Evolutionary conservation across 2,797 vertebrate species (phyloP).

Genomic region (Lepus oiostolus): DNA sequence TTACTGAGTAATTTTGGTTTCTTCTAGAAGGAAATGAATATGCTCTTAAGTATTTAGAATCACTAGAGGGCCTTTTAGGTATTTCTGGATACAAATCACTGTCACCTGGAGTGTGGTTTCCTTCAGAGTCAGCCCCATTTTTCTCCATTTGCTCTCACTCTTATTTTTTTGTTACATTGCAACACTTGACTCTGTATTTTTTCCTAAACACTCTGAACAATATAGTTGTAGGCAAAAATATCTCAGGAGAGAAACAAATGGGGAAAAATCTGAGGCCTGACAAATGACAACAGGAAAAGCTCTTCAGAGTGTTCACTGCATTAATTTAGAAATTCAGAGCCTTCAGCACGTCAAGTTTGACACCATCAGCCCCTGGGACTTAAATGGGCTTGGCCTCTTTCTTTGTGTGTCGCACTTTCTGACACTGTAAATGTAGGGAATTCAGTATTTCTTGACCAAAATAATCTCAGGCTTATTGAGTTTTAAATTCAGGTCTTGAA

Average conservation of each 20-base stretch:
- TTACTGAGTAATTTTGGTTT: constrained; percentile 74
- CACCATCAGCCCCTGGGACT: constrained; percentile 7
- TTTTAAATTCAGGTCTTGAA: not conserved
- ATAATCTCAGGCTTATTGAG: constrained; percentile 70
- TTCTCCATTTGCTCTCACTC: constrained; percentile 62
- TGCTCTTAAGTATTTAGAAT: constrained; percentile 74
- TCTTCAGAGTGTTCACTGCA: constrained; percentile 38
- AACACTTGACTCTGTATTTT: constrained; percentile 21
- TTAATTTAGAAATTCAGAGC: constrained; percentile 43
- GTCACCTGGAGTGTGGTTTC: constrained; percentile 57
- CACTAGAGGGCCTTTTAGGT: constrained; percentile 64
- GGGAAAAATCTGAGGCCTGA: constrained; percentile 3
- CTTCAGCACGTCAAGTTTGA: constrained; percentile 23
- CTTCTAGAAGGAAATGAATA: constrained; percentile 78
- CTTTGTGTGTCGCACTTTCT: constrained; percentile 4
- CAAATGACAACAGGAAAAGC: constrained; percentile 53
- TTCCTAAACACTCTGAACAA: constrained; percentile 30
- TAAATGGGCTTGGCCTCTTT: not conserved
- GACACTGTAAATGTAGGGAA: not conserved
- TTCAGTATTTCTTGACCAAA: constrained; percentile 49
- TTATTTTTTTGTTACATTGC: not conserved
- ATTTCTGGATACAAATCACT: constrained; percentile 77
- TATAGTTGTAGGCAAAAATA: constrained; percentile 50
- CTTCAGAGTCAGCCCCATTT: constrained; percentile 70
- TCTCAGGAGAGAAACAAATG: not conserved